Conservation (phyloP, 2,888 invertebrate genomes). For the Thumatha senex region DNA sequence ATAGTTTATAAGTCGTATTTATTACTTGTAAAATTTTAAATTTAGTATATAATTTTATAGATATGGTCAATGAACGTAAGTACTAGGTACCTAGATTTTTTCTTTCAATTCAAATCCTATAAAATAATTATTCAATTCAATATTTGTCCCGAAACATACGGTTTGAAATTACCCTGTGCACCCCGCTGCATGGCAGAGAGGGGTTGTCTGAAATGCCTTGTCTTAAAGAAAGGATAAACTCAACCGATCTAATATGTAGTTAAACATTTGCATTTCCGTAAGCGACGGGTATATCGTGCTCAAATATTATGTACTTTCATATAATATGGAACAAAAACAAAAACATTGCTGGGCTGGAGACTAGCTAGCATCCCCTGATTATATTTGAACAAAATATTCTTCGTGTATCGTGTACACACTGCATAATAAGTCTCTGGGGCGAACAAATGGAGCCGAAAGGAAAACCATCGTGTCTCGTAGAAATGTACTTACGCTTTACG, state of each 20-base stretch:
- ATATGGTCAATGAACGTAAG: no score
- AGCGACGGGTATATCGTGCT: conserved; percentile 42
- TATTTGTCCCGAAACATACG: no score
- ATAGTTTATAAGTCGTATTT: no score
- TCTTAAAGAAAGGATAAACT: conserved; percentile 34
- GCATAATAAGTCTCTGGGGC: conserved; percentile 80
- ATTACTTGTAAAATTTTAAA: no score
- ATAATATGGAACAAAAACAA: conserved; percentile 73
- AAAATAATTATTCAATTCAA: no score
- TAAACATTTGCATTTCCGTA: conserved; percentile 71
- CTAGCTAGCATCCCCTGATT: conserved; percentile 69
- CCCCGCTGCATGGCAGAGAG: no score
- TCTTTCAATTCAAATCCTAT: no score
- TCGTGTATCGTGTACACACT: conserved; percentile 75
- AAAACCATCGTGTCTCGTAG: conserved; percentile 69
- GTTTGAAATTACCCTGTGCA: neutral
- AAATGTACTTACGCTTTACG: conserved; percentile 64
- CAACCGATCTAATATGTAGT: conserved; percentile 67
- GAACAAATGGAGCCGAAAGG: conserved; percentile 75
- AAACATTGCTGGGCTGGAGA: conserved; percentile 68
- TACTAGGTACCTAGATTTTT: no score
- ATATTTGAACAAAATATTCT: conserved; percentile 81
- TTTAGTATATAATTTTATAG: no score
- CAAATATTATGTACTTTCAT: conserved; percentile 58
- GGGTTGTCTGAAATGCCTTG: no score